Percentiles rank a stretch among this genome's conserved stretches.
phyloP scores from a whole-genome alignment of 2,888 invertebrate species.

The Andrena praecox region DNA sequence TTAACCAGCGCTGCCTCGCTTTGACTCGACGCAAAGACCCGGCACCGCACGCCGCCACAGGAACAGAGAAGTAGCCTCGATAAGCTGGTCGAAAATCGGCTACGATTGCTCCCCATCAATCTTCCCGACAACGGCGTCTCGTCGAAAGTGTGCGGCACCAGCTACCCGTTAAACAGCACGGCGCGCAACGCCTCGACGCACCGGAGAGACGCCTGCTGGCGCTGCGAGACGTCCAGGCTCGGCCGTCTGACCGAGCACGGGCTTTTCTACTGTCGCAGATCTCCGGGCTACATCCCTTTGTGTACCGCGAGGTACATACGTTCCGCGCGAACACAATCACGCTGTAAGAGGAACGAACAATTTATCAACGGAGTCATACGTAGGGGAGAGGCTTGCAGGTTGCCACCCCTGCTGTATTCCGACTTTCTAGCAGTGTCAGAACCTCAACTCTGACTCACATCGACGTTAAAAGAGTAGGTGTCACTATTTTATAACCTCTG shows the following conservation, averaged over 20 bases:
- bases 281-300: no score
- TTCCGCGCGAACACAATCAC: no score
- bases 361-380: no score
- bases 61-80: slow-evolving; percentile 32
- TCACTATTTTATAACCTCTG: no score
- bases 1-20: slow-evolving; percentile 51
- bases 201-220: background rate
- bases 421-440: no score
- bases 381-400: no score
- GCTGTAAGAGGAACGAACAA: no score
- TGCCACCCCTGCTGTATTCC: no score
- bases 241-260: background rate
- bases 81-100: slow-evolving; percentile 43
- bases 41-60: background rate
- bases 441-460: no score
- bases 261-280: background rate
- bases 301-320: no score
- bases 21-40: slow-evolving; percentile 39
- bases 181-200: background rate
- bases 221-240: no score
- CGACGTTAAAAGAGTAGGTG: no score
- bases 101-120: slow-evolving; percentile 63
- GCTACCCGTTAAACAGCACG: slow-evolving; percentile 35
- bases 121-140: slow-evolving; percentile 36
- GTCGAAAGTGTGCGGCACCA: background rate